Evolutionary conservation across 1,140 invertebrate species (phyloP), one percentile per base, ranked within the genome.

Genomic region (Panulirus ornatus): DNA sequence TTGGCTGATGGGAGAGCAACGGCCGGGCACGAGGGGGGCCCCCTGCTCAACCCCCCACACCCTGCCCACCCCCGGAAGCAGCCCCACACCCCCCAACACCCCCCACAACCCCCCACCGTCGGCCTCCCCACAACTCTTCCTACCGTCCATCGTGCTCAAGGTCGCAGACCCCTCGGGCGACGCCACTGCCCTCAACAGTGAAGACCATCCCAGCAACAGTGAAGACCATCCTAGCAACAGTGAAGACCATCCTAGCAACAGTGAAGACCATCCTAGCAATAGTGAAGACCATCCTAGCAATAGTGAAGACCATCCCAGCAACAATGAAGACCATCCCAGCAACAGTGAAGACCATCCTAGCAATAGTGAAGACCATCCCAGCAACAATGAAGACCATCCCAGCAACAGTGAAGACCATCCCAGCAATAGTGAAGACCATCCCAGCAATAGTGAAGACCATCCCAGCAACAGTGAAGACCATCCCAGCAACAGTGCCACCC

Each of bases 1-100:
- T 76, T 91, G 90, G 90, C 73, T 91, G 38, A 66, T 95, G 36
- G 96, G 94, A 0, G 78, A 82, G 42, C 54, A 81, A 11, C 36
- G 40, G 19, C 40, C 30, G 0, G 63, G 40, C 38, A 16, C 19
- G 16, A 42, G 40, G 66, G 34, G 47, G 19, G 11, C 22, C 0
- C 8, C 38, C 30, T 75, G 34, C n/a, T 40, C 71, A 2, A 11
- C 36, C 2, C 63, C 30, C 63, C 36, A 30, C 0, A 9, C 22
- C 0, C 14, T 42, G 3, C 6, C n/a, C 27, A 75, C 71, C 27
- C 3, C 40, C 6, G 54, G 82, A 30, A 38, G n/a, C 8, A 16
- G 1, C 27, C 16, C 63, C 19, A 2, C n/a, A 8, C 27, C 36
- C 40, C 82, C n/a, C 19, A 38, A 44, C 82, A 36, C 36, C 51